Evolutionary conservation across 92 coral and sea anemone species (phyloP).

Genomic region (Anthopleura xanthogrammica): DNA sequence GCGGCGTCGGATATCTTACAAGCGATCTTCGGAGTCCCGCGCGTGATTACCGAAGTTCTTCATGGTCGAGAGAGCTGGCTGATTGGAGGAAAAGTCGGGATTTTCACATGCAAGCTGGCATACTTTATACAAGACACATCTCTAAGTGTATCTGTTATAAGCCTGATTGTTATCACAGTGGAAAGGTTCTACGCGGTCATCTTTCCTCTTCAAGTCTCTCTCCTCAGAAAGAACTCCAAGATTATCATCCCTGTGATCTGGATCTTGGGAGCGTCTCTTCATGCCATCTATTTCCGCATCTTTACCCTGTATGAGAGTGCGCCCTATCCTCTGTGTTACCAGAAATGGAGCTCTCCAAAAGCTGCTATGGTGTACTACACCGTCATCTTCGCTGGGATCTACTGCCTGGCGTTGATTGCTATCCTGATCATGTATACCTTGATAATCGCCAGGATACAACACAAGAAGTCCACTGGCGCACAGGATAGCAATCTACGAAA

Average conservation of each 20-base stretch:
- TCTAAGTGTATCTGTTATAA: constrained; percentile 63
- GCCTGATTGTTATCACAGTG: constrained; percentile 55
- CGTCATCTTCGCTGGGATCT: constrained; percentile 27
- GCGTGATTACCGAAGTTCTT: constrained; percentile 34
- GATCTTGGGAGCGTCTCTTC: constrained; percentile 24
- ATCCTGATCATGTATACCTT: constrained; percentile 24
- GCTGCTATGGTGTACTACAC: constrained; percentile 27
- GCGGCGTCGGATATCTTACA: constrained; percentile 38
- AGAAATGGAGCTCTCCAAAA: constrained; percentile 20
- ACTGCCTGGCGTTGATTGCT: constrained; percentile 21
- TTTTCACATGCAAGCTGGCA: constrained; percentile 58
- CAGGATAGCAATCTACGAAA: constrained; percentile 5
- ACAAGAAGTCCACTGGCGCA: constrained; percentile 1
- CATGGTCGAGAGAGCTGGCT: constrained; percentile 39
- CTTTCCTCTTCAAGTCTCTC: constrained; percentile 50
- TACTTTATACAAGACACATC: constrained; percentile 63
- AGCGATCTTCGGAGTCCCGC: constrained; percentile 34
- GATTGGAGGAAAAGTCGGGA: constrained; percentile 42
- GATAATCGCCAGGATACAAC: constrained; percentile 26
- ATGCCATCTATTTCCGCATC: constrained; percentile 26
- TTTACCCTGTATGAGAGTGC: constrained; percentile 10
- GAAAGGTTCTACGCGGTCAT: constrained; percentile 65
- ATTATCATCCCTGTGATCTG: constrained; percentile 15
- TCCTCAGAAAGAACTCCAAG: constrained; percentile 17
- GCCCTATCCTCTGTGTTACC: constrained; percentile 12